A percentile compares a stretch with the other conserved stretches of the same genome.
These are phyloP conservation scores for Schizopygopsis malacanthus DNA, from an alignment of 2,797 vertebrate species.

Conservation along the genomic window DNA sequence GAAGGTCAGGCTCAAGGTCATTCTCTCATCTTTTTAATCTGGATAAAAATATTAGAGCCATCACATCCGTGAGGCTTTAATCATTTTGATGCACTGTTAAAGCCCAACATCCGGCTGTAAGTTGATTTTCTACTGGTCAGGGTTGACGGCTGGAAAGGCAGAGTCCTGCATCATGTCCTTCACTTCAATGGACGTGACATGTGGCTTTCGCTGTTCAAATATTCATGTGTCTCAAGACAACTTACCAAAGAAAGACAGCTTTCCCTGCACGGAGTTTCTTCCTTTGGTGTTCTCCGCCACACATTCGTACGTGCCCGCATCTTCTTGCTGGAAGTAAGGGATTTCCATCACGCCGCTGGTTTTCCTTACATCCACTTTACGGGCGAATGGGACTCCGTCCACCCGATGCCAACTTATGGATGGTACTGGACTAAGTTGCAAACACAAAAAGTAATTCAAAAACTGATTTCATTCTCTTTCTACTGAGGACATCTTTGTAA, in stretches of 20 bases:
- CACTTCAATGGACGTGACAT: constrained; percentile 71
- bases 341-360: constrained; percentile 92
- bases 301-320: constrained; percentile 90
- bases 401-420: constrained; percentile 90
- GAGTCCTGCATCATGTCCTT: constrained; percentile 63
- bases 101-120: constrained; percentile 59
- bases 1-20: constrained; percentile 77
- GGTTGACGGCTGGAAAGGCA: constrained; percentile 39
- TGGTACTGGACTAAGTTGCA: constrained; percentile 86
- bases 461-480: not conserved
- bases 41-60: constrained; percentile 81
- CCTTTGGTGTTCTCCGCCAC: constrained; percentile 95
- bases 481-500: not conserved
- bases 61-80: constrained; percentile 75
- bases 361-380: constrained; percentile 90
- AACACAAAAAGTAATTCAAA: not conserved
- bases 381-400: constrained; percentile 86
- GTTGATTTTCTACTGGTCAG: constrained; percentile 48
- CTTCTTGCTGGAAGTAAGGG: constrained; percentile 96
- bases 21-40: constrained; percentile 78
- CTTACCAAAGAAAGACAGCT: constrained; percentile 93
- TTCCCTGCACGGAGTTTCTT: constrained; percentile 91
- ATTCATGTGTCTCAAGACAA: constrained; percentile 62
- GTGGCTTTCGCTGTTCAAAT: constrained; percentile 69
- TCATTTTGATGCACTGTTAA: constrained; percentile 76